Base-by-base conservation (phyloP, 2,113 vertebrate genomes). In the Otus sunia region DNA sequence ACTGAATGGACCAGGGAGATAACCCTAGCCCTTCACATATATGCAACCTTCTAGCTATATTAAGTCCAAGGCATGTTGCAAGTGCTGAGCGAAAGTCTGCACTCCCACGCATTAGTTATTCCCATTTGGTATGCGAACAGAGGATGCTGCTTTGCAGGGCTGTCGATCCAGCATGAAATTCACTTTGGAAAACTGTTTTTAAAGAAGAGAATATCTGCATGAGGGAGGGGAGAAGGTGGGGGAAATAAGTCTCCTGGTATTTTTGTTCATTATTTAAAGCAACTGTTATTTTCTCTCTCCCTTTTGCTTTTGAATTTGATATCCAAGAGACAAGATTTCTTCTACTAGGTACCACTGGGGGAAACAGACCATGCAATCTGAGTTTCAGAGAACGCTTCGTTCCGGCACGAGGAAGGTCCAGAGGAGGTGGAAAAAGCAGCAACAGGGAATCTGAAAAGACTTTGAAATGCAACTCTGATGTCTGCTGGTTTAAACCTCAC, bases 231-330 rank as follows among this genome's bases (percentile, higher is more conserved):
- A 67, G 50, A 76, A 82, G 22, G 25, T 64, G 36, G 43, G 59
- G 49, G 30, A 77, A 88, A 91, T 52, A 95, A 94, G 53, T 71
- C 85, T 82, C 62, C 62, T 93, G 81, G 66, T 80, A 52, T 30
- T 95, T 94, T 59, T 5, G 36, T 88, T 96, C 96, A 96, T 96
- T 96, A 92, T 92, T 96, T 96, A 94, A 96, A 92, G 90, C 60
- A 88, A 92, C 68, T 79, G 43, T 92, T 96, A 81, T 88, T 95
- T 92, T 91, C 55, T 77, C 55, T 87, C 86, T 88, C 67, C 45
- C 75, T 96, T 96, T 88, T 80, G 37, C 76, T 85, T 97, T 94
- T 16, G 18, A 73, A 81, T 78, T 94, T 77, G 67, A 92, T 92
- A 93, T 84, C 84, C 66, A 66, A 94, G 76, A 82, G 84, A 81